These are phyloP conservation scores for Crotalus viridis DNA, from an alignment of 2,113 vertebrate species.

Conservation along the genomic window DNA sequence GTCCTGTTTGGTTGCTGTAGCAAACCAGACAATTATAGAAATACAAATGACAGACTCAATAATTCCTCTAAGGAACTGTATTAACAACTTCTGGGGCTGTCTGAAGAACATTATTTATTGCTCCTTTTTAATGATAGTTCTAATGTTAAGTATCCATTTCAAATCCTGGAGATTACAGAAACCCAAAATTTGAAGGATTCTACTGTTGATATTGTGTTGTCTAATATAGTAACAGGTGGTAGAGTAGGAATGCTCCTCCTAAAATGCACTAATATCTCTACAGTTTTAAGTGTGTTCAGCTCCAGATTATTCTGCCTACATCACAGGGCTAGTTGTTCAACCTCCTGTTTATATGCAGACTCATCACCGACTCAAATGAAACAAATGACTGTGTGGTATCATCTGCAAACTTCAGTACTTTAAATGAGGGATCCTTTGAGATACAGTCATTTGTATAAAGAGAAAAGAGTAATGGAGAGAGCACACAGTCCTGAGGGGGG, in stretches of 20 bases:
- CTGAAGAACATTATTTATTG: neutral
- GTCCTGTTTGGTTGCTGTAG: neutral
- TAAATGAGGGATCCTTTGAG: neutral
- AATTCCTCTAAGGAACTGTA: neutral
- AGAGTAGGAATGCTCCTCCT: neutral
- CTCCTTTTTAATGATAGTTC: neutral
- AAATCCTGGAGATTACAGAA: neutral
- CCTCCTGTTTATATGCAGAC: neutral
- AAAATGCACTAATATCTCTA: neutral
- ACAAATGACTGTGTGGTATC: neutral
- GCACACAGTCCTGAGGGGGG: neutral
- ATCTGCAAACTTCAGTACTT: neutral
- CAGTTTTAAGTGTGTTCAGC: neutral
- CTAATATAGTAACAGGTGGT: neutral
- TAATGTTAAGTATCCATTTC: neutral
- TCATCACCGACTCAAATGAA: neutral
- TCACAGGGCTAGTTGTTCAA: neutral
- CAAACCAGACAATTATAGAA: neutral
- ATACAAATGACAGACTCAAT: neutral
- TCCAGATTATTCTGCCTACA: neutral
- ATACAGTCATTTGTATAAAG: neutral
- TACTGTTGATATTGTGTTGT: neutral
- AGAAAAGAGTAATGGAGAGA: neutral
- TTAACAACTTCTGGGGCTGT: neutral
- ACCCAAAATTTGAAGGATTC: too few species aligned